Evolutionary conservation across 2,113 vertebrate species (phyloP).

Genomic region (Neolamprologus toae): DNA sequence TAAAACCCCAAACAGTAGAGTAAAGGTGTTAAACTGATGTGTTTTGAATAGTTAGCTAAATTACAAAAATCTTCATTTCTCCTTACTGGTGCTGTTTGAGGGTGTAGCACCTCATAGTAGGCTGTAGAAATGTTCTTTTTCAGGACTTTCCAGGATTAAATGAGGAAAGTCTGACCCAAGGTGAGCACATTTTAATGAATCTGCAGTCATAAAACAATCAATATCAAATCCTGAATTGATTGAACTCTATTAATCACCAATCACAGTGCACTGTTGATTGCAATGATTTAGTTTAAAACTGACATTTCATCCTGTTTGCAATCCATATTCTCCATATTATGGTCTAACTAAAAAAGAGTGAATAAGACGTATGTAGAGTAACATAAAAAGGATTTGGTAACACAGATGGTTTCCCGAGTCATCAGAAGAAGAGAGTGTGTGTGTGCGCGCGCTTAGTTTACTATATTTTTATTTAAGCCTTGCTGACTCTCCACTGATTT

Average conservation of each 20-base stretch:
- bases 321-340: neutral
- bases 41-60: neutral
- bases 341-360: neutral
- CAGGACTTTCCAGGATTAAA: constrained; percentile 40
- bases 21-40: neutral
- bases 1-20: neutral
- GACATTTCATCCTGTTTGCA: neutral
- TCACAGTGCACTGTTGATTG: neutral
- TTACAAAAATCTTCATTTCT: neutral
- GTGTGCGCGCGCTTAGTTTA: neutral
- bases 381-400: neutral
- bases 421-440: neutral
- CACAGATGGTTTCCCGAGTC: neutral
- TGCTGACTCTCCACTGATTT: neutral
- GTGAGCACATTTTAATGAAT: constrained; percentile 34
- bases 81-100: neutral
- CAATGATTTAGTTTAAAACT: neutral
- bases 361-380: neutral
- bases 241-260: neutral
- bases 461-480: neutral
- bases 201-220: neutral
- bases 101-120: neutral
- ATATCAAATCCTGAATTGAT: neutral
- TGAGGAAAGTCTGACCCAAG: constrained; percentile 33
- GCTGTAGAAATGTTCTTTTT: constrained; percentile 8